These are phyloP conservation scores for Heteractis magnifica DNA, from an alignment of 92 coral and sea anemone species.

Conservation along the genomic window DNA sequence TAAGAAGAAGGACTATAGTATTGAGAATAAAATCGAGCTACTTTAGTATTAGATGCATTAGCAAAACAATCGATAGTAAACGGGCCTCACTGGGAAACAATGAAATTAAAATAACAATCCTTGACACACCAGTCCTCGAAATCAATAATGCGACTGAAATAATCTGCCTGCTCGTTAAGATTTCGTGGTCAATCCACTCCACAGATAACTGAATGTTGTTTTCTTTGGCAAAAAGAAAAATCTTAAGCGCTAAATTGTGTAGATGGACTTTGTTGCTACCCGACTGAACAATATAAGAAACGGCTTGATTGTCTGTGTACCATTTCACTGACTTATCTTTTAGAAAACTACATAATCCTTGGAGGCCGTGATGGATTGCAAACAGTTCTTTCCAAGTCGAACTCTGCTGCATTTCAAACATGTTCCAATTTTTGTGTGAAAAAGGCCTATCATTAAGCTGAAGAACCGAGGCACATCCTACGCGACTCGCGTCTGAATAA, in stretches of 20 bases:
- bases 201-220: slow-evolving; percentile 33
- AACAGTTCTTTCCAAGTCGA: slow-evolving; percentile 52
- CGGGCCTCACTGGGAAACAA: slow-evolving; percentile 20
- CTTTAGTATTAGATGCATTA: slow-evolving; percentile 21
- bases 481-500: slow-evolving; percentile 55
- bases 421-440: slow-evolving; percentile 46
- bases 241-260: slow-evolving; percentile 48
- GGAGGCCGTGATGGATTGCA: slow-evolving; percentile 30
- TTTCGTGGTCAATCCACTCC: slow-evolving; percentile 50
- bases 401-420: slow-evolving; percentile 47
- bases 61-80: slow-evolving; percentile 14
- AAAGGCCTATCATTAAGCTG: slow-evolving; percentile 45
- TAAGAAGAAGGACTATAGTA: slow-evolving; percentile 21
- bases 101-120: slow-evolving; percentile 36
- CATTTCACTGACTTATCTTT: slow-evolving; percentile 32
- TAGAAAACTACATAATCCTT: slow-evolving; percentile 24
- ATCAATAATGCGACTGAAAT: slow-evolving; percentile 28
- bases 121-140: slow-evolving; percentile 41
- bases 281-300: slow-evolving; percentile 33
- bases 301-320: slow-evolving; percentile 53
- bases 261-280: slow-evolving; percentile 46
- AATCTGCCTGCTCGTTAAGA: slow-evolving; percentile 24
- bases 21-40: slow-evolving; percentile 31
- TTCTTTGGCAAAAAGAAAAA: slow-evolving; percentile 28
- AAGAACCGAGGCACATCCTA: slow-evolving; percentile 56